These are phyloP conservation scores for Calephelis virginiensis DNA, from an alignment of 1,140 invertebrate species.

Conservation along the genomic window DNA sequence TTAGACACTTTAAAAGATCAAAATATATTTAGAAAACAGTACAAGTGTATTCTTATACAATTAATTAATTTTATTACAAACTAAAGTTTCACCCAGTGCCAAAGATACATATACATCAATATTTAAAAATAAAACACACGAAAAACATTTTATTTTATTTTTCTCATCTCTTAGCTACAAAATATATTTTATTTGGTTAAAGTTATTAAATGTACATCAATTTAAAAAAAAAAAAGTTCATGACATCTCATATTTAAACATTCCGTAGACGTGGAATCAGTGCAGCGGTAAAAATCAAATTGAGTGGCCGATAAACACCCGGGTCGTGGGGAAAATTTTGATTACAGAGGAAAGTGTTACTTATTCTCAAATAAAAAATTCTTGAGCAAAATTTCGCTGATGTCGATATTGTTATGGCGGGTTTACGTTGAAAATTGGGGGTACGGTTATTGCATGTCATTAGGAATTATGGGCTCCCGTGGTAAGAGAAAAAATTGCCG, in stretches of 20 bases:
- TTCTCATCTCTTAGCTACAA: too few species aligned
- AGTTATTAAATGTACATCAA: neutral
- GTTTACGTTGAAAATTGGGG: constrained; percentile 77
- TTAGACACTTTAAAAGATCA: too few species aligned
- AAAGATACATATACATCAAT: too few species aligned
- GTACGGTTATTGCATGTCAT: constrained; percentile 78
- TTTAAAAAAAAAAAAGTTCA: neutral
- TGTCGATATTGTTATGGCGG: constrained; percentile 78
- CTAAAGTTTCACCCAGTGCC: too few species aligned
- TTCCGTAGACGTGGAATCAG: constrained; percentile 61
- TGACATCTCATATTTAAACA: constrained; percentile 47
- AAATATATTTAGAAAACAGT: too few species aligned
- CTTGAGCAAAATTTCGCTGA: constrained; percentile 71
- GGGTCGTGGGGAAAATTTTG: constrained; percentile 62
- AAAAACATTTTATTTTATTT: too few species aligned
- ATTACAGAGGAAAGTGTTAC: constrained; percentile 74
- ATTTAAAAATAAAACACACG: too few species aligned
- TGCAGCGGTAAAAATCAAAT: constrained; percentile 75
- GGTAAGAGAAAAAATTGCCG: constrained; percentile 65
- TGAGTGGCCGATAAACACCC: constrained; percentile 73
- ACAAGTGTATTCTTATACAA: too few species aligned
- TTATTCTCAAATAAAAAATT: constrained; percentile 77
- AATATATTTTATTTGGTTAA: neutral
- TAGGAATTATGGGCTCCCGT: constrained; percentile 76
- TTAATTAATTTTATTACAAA: too few species aligned